A percentile compares a stretch with the other conserved stretches of the same genome.
phyloP scores from a whole-genome alignment of 2,113 vertebrate species.

The Salvelinus fontinalis region DNA sequence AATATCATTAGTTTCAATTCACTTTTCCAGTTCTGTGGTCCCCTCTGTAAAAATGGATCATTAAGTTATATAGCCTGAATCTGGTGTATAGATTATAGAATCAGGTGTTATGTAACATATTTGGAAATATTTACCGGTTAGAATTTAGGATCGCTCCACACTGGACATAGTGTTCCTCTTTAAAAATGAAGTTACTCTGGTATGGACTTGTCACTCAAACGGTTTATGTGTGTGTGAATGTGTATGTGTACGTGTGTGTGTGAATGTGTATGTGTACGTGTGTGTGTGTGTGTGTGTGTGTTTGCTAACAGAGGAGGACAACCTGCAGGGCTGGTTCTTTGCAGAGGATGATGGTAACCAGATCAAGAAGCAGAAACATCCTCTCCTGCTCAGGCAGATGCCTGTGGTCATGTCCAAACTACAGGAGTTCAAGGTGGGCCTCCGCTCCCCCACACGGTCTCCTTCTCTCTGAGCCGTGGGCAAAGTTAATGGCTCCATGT shows the following conservation, averaged over 20 bases:
- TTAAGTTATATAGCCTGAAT: not conserved
- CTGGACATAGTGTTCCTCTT: not conserved
- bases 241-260: constrained; percentile 6
- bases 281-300: constrained; percentile 37
- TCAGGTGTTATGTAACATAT: constrained; percentile 3
- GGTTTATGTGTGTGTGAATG: too few species aligned
- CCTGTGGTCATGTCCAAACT: constrained; percentile 94
- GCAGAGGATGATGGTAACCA: constrained; percentile 95
- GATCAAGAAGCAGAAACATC: constrained; percentile 90
- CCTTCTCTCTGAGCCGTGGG: not conserved
- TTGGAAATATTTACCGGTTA: not conserved
- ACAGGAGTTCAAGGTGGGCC: constrained; percentile 92
- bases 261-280: not conserved
- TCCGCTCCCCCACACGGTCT: not conserved
- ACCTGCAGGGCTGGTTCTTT: constrained; percentile 93
- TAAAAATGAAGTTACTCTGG: not conserved
- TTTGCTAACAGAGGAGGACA: constrained; percentile 84
- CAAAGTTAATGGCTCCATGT: too few species aligned
- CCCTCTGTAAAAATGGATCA: not conserved
- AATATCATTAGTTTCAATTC: not conserved
- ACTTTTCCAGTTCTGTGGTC: not conserved
- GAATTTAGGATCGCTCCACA: not conserved
- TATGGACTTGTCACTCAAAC: too few species aligned
- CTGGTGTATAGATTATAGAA: constrained; percentile 7
- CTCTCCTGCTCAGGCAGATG: constrained; percentile 89